phyloP scores from a whole-genome alignment of 2,113 vertebrate species.

The Crotalus horridus region DNA sequence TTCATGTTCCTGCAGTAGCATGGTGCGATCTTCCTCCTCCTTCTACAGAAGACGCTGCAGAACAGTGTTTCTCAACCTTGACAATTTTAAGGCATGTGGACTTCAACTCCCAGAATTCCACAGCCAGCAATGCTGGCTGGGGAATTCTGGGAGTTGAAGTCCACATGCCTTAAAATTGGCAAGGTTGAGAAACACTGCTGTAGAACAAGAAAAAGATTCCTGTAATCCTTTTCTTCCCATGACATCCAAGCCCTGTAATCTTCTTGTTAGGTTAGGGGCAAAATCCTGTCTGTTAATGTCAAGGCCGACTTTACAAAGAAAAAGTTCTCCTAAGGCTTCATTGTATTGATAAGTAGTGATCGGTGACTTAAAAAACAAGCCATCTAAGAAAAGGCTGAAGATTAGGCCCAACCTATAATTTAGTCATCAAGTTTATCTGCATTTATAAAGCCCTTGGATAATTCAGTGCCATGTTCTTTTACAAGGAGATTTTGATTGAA shows the following conservation, averaged over 20 bases:
- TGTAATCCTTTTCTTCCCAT: constrained; percentile 44
- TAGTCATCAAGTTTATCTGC: neutral
- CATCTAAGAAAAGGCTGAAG: neutral
- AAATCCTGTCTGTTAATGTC: constrained; percentile 38
- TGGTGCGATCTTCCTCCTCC: constrained; percentile 38
- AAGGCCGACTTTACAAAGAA: constrained; percentile 21
- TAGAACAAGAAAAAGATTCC: constrained; percentile 49
- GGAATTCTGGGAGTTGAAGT: too few relatives aligned
- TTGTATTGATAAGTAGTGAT: constrained; percentile 22
- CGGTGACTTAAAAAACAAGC: neutral
- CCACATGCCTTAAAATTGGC: too few relatives aligned
- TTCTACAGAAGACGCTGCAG: constrained; percentile 41
- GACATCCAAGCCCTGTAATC: constrained; percentile 42
- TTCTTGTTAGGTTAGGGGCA: constrained; percentile 35
- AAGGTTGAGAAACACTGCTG: neutral
- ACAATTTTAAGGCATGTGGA: too few relatives aligned
- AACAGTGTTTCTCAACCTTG: neutral
- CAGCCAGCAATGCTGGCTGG: too few relatives aligned
- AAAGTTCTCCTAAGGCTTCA: constrained; percentile 10
- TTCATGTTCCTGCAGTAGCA: constrained; percentile 40
- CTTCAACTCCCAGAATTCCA: too few relatives aligned
- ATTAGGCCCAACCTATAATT: constrained; percentile 5
- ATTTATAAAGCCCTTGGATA: neutral
- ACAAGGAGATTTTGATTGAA: neutral
- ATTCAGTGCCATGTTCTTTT: neutral